Evolutionary conservation across 2,113 vertebrate genomes (phyloP), one percentile per base, ranked within the genome.

Genomic region (Myrmophylax atrothorax): DNA sequence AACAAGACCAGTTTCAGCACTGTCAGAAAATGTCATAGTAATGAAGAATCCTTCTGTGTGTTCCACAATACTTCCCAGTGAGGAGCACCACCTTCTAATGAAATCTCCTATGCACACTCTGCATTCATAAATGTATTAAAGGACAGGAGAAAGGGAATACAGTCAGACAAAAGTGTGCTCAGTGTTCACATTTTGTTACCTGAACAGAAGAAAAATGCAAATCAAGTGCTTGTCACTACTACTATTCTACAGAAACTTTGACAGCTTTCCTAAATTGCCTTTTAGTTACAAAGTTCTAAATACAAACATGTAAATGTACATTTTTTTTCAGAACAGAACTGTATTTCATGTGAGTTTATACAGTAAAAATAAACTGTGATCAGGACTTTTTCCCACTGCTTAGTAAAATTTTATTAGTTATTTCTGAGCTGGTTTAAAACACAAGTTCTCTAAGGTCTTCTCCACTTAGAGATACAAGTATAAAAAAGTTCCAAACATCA

Each of bases 401-500:
- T 33, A 63, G 17, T 63, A 81, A 33, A 67, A 94, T 80, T 74
- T 44, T 81, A 60, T 50, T 67, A 24, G 25, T 70, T 69, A 69
- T 87, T 90, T 89, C 56, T 81, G 90, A 96, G 84, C 79, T 66
- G 14, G 67, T 58, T n/a, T 50, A 83, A 92, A 87, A 81, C 40
- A 67, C 28, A 93, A 91, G 90, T 94, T 95, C 79, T 33, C 7
- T 68, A 95, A 92, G 53, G 96, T 97, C 63, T 96, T 93, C 70
- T 77, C 81, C 87, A 90, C 76, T 95, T 89, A 78, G 56, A 94
- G 77, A 96, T 90, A 87, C 31, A 96, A 97, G 83, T 85, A 97
- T 95, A 92, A 96, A 93, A 93, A 97, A 97, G 98, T 98, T 97
- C 90, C 87, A 96, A 97, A 86, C 94, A 96, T 96, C 96, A 97